Evolutionary conservation across 2,113 vertebrate genomes (phyloP).

Genomic region (Oenanthe oenanthe): DNA sequence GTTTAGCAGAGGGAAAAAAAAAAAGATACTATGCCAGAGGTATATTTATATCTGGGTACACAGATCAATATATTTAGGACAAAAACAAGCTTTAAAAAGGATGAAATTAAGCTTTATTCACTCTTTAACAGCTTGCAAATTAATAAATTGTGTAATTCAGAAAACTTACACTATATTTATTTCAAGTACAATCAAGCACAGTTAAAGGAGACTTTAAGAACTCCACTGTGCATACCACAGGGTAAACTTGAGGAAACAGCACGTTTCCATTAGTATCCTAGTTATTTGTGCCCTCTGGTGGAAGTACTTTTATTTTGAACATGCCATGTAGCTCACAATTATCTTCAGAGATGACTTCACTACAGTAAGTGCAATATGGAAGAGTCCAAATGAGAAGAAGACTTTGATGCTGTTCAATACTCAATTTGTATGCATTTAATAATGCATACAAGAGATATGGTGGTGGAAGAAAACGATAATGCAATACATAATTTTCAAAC

Average conservation of each 20-base stretch:
- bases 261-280: background rate
- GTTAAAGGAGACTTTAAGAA: background rate
- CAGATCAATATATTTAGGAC: background rate
- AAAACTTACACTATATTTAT: background rate
- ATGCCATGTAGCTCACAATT: background rate
- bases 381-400: background rate
- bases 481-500: background rate
- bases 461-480: background rate
- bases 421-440: background rate
- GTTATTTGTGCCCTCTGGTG: constrained; percentile 66
- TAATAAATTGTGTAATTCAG: rapidly evolving
- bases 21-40: background rate
- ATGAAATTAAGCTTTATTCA: background rate
- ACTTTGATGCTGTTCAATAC: background rate
- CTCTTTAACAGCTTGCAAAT: background rate
- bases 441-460: background rate
- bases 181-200: background rate
- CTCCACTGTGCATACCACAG: background rate
- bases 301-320: constrained; percentile 30
- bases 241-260: background rate
- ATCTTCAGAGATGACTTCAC: background rate
- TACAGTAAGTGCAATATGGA: background rate
- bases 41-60: background rate
- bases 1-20: background rate
- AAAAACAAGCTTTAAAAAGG: background rate